These are phyloP conservation scores for Hemibagrus guttatus DNA, from an alignment of 2,797 vertebrate genomes.

Conservation along the genomic window DNA sequence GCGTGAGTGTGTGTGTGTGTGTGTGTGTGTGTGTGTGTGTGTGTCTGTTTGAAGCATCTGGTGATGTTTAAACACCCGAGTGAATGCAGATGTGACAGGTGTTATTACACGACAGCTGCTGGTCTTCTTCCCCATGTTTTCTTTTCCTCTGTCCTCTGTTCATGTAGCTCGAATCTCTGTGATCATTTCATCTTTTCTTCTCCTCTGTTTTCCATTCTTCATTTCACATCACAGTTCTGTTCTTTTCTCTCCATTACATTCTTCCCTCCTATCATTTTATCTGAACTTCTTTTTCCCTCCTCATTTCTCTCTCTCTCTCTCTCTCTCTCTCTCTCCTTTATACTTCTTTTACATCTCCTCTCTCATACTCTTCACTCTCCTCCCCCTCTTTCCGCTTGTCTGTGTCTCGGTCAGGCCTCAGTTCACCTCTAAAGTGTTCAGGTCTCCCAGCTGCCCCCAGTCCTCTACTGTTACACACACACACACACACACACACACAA, in stretches of 20 bases:
- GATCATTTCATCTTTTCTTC: neutral
- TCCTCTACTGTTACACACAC: slow-evolving; percentile 66
- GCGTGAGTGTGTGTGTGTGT: slow-evolving; percentile 28
- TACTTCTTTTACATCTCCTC: neutral
- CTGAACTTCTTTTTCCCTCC: too few relatives aligned
- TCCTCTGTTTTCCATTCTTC: neutral
- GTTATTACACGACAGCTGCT: slow-evolving; percentile 27
- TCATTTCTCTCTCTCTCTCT: neutral
- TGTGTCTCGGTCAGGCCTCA: slow-evolving; percentile 81
- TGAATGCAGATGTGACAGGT: slow-evolving; percentile 32
- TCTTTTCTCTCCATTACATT: slow-evolving; percentile 9
- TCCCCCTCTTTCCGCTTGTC: slow-evolving; percentile 61
- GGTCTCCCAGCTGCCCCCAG: slow-evolving; percentile 69
- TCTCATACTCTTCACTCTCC: slow-evolving; percentile 17
- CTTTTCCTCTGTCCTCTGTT: neutral
- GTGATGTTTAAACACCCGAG: slow-evolving; percentile 2
- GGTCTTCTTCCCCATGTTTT: neutral
- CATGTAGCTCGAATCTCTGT: neutral
- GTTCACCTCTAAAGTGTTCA: slow-evolving; percentile 78
- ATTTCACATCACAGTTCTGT: neutral
- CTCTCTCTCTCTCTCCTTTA: neutral
- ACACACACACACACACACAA: slow-evolving; percentile 70
- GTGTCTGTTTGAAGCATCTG: slow-evolving; percentile 24
- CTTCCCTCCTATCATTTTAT: slow-evolving; percentile 62
- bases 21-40: slow-evolving; percentile 29